A percentile compares a stretch with the other conserved stretches of the same genome.
Conservation (phyloP, 2,797 vertebrate species). For the Pitangus sulphuratus region DNA sequence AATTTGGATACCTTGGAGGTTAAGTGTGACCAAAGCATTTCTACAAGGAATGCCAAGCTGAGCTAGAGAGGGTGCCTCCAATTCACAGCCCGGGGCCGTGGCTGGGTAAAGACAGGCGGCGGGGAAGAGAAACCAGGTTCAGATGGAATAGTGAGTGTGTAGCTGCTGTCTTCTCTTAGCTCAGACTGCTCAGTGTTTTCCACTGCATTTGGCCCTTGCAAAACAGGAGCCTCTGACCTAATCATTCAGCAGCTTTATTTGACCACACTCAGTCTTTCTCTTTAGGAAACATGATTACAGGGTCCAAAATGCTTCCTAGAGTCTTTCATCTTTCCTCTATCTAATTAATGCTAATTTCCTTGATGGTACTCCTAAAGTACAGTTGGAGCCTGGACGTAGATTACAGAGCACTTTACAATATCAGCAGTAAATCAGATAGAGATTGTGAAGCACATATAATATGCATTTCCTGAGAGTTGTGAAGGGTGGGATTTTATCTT, state of each 20-base stretch:
- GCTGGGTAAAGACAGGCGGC: background rate
- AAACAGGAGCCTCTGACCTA: conserved; percentile 25
- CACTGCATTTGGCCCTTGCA: background rate
- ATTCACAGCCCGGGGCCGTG: accelerated
- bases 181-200: background rate
- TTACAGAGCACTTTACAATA: conserved; percentile 50
- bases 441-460: background rate
- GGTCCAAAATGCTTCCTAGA: conserved; percentile 52
- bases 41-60: background rate
- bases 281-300: conserved; percentile 48
- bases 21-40: background rate
- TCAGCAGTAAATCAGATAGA: conserved; percentile 54
- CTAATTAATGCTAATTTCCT: conserved; percentile 68
- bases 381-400: conserved; percentile 46
- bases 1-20: background rate
- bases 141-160: background rate
- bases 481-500: conserved; percentile 50
- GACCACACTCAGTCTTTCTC: conserved; percentile 12
- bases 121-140: background rate
- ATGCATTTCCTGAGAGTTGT: conserved; percentile 42
- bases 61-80: background rate
- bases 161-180: background rate
- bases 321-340: conserved; percentile 63
- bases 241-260: conserved; percentile 45
- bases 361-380: conserved; percentile 28